Base-by-base conservation (phyloP, 37 sponge, comb jelly and placozoan species). In the Diacarnus erythraeanus region DNA sequence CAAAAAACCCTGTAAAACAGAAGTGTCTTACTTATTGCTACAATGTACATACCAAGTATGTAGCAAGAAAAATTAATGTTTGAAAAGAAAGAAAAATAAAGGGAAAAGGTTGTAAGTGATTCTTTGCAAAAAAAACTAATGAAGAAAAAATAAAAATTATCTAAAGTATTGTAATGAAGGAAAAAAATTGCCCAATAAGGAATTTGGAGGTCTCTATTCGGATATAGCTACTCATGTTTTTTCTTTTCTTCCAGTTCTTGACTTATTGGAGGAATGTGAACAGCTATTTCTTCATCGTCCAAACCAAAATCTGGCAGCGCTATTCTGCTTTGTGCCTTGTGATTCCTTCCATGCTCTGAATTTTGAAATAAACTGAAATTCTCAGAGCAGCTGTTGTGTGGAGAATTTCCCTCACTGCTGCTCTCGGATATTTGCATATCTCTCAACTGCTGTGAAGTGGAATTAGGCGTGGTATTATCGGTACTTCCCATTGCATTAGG, bases 341-440 rank as follows among this genome's bases (percentile, higher is more conserved):
- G 66, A 31, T 31, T 65, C 33, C 33, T 65, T 2, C 5, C 2
- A 30, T 65, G 29, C 9, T 65, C 33, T 30, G 34, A 26, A 31
- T 30, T 65, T 3, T 65, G 66, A 30, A 65, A 65, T 35, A 65
- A 65, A 10, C 66, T 30, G 34, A 65, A 65, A 10, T 65, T 65
- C 35, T 65, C 34, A 3, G 31, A 41, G 38, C 71, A 71, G 43
- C 77, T 77, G n/a, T n/a, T n/a, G 0, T 43, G 68, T 51, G 79
- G 79, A 66, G 79, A 79, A 34, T 51, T 68, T 22, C 69, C 68
- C 10, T 66, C 69, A 31, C 79, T 79, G 69, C 79, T 69, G 54
- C 56, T 69, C 23, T 79, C 79, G 8, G 79, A 79, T 2, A 68
- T 44, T 21, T 6, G 25, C 41, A 60, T 26, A 6, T 39, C 21